Evolutionary conservation across 1,140 invertebrate genomes (phyloP).

Genomic region (Drosophila pandora): DNA sequence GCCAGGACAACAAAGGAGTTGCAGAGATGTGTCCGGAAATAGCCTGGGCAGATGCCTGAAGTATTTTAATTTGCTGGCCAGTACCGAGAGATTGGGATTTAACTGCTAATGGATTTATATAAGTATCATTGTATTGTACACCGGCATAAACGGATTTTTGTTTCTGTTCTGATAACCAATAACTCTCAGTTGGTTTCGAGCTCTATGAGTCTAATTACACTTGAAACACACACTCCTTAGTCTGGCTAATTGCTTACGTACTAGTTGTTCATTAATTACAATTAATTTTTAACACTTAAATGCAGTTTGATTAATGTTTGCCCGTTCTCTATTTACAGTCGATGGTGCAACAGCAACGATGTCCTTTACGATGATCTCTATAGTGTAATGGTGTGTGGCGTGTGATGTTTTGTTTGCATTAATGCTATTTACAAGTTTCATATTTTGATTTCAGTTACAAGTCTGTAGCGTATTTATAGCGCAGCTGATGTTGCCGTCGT

Average conservation of each 20-base stretch:
- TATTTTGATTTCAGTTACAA: constrained; percentile 77
- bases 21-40: constrained; percentile 16
- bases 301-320: constrained; percentile 77
- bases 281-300: constrained; percentile 74
- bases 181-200: constrained; percentile 29
- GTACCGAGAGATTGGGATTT: constrained; percentile 1
- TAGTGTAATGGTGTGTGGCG: not conserved
- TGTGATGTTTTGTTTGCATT: not conserved
- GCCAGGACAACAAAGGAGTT: constrained; percentile 20
- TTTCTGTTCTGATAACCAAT: constrained; percentile 18
- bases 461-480: constrained; percentile 55
- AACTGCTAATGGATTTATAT: constrained; percentile 34
- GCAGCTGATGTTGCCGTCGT: constrained; percentile 3
- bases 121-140: constrained; percentile 21
- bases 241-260: constrained; percentile 41
- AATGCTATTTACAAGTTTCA: constrained; percentile 58
- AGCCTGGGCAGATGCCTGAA: not conserved
- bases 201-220: constrained; percentile 65
- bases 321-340: constrained; percentile 70
- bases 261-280: constrained; percentile 67
- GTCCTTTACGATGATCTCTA: constrained; percentile 16
- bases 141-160: constrained; percentile 28
- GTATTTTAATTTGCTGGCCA: constrained; percentile 23
- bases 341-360: constrained; percentile 54
- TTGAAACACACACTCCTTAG: constrained; percentile 55